phyloP scores from a whole-genome alignment of 2,888 invertebrate species.

The Augiades crinisus region DNA sequence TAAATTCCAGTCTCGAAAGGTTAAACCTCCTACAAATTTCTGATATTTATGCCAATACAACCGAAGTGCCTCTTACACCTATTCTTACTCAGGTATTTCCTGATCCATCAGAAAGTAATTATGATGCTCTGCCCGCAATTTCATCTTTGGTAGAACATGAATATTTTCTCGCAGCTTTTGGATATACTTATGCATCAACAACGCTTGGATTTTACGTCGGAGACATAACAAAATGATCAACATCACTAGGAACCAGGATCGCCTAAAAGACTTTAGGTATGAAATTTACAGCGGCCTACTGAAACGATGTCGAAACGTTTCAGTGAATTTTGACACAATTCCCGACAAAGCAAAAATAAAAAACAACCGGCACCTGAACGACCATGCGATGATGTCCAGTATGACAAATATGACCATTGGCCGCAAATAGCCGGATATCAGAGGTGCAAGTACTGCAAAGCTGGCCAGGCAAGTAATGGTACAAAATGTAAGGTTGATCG shows the following conservation, averaged over 20 bases:
- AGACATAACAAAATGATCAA: neutral
- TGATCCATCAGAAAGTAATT: too few species aligned
- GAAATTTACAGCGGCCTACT: conserved; percentile 30
- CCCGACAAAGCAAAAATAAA: conserved; percentile 28
- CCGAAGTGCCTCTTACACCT: too few species aligned
- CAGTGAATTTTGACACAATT: neutral
- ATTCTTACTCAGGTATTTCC: too few species aligned
- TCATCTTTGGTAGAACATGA: conserved; percentile 37
- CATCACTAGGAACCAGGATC: conserved; percentile 27
- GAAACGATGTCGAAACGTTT: neutral
- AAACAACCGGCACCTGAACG: conserved; percentile 29
- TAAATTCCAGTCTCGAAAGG: too few species aligned
- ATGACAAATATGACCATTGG: conserved; percentile 32
- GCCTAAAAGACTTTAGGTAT: conserved; percentile 31
- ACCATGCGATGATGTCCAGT: conserved; percentile 31
- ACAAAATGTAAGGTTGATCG: conserved; percentile 27
- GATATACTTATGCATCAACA: conserved; percentile 12
- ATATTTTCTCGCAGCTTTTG: conserved; percentile 27
- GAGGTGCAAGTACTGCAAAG: conserved; percentile 34
- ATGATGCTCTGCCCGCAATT: too few species aligned
- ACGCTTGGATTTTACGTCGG: neutral
- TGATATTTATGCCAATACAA: too few species aligned
- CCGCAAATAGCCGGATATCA: conserved; percentile 31
- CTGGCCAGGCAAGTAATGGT: conserved; percentile 33
- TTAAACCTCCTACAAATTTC: too few species aligned